Evolutionary conservation across 2,113 vertebrate genomes (phyloP), one percentile per base, ranked within the genome.

Genomic region (Hippopotamus amphibius): DNA sequence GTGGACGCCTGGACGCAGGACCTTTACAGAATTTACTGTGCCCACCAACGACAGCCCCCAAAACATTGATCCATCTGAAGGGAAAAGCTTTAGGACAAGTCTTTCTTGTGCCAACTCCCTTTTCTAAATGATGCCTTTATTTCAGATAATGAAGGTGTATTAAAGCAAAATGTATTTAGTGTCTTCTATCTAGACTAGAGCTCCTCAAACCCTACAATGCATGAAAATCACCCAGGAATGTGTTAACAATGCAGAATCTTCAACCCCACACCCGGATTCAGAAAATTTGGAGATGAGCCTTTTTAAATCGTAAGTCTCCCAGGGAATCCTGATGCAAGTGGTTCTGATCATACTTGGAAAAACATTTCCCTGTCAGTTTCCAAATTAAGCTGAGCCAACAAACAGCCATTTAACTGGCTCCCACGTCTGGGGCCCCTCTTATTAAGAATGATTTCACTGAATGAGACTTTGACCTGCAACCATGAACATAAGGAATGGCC

Each of bases 1-100:
- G 10, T 5, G 37, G 7, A 10, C 9, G 1, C 17, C 17, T 3
- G 6, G 55, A 37, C 28, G 4, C 2, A 0, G 16, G 11, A 48
- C 16, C 41, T 85, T 41, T 50, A 21, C 30, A 84, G 48, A 15
- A 71, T 19, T 3, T 28, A n/a, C 11, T 21, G 2, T 41, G 37
- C 12, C 85, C 55, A 21, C 57, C 68, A 50, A 15, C 2, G 66
- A 28, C 26, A 68, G 10, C 37, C 8, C 41, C 68, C 30, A 1
- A 33, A 57, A 69, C 43, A 48, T 37, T 37, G 37, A 37, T 37
- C 37, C 37, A 65, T 22, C 46, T 15, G 16, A 6, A 66, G 30
- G 48, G 72, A 65, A 57, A 53, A 72, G 16, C 21, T 48, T 63
- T 63, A 55, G 28, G 59, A n/a, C 19, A n/a, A 5, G n/a, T 55